These are phyloP conservation scores for Cosmopolites sordidus DNA, from an alignment of 2,888 invertebrate genomes.

Conservation along the genomic window DNA sequence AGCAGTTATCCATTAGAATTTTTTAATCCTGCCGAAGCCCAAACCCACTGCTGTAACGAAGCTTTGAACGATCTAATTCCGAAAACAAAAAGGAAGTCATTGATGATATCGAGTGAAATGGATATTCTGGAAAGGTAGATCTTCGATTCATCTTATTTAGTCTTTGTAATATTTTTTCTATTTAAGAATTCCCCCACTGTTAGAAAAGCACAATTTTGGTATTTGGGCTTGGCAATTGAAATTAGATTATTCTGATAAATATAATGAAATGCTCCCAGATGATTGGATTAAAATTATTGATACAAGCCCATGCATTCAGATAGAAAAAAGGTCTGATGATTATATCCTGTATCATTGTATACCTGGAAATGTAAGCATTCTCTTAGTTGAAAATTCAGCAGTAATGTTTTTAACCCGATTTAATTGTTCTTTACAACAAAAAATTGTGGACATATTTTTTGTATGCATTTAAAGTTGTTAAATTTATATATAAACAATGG, in stretches of 20 bases:
- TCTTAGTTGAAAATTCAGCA: no score
- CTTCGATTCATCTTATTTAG: background rate
- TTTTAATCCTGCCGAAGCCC: slow-evolving; percentile 42
- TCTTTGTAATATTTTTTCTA: background rate
- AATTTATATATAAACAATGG: no score
- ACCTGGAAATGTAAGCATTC: slow-evolving; percentile 43
- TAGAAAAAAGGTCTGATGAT: slow-evolving; percentile 46
- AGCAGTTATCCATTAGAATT: slow-evolving; percentile 51
- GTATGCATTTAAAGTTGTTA: no score
- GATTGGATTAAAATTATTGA: slow-evolving; percentile 65
- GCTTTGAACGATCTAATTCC: slow-evolving; percentile 44
- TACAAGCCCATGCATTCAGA: slow-evolving; percentile 53
- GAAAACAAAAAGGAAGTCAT: slow-evolving; percentile 35
- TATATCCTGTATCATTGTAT: slow-evolving; percentile 42
- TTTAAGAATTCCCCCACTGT: slow-evolving; percentile 46
- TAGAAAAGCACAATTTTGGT: slow-evolving; percentile 48
- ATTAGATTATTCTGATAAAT: slow-evolving; percentile 55
- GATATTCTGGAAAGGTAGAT: slow-evolving; percentile 34
- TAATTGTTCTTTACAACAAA: no score
- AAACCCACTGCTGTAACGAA: slow-evolving; percentile 45
- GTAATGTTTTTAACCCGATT: no score
- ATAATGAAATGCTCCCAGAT: slow-evolving; percentile 62
- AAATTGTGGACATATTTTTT: no score
- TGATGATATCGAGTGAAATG: slow-evolving; percentile 38
- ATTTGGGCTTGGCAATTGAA: slow-evolving; percentile 50